A percentile compares a stretch with the other conserved stretches of the same genome.
phyloP scores from a whole-genome alignment of 2,113 vertebrate species.

The Hippolais icterina region DNA sequence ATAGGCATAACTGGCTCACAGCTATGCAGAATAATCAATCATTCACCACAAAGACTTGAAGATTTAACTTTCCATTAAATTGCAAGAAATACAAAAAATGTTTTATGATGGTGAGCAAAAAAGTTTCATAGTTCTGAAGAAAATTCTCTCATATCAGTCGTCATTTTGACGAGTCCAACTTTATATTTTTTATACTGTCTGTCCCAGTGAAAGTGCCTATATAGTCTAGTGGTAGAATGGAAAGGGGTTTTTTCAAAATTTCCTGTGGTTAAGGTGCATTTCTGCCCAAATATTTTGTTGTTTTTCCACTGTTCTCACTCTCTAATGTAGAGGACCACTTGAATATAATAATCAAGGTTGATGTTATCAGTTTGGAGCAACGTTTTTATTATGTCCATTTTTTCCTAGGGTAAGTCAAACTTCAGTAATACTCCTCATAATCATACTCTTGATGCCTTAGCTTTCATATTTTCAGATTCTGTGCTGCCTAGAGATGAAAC shows the following conservation, averaged over 20 bases:
- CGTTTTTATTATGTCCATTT: not conserved
- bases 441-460: too few species aligned
- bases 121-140: not conserved
- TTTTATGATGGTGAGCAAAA: not conserved
- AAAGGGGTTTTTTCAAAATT: not conserved
- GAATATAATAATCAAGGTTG: not conserved
- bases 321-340: not conserved
- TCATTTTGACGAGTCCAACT: not conserved
- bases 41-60: not conserved
- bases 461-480: too few species aligned
- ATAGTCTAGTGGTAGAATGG: not conserved
- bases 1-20: not conserved
- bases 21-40: not conserved
- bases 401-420: not conserved
- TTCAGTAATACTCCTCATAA: not conserved
- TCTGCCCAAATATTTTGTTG: not conserved
- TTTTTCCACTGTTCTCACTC: not conserved
- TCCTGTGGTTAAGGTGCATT: not conserved
- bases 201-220: not conserved
- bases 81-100: not conserved
- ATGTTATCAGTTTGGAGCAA: not conserved
- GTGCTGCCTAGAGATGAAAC: too few species aligned
- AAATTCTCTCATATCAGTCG: not conserved
- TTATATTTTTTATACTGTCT: not conserved
- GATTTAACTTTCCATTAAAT: not conserved